A percentile compares a stretch with the other conserved stretches of the same genome.
Conservation (phyloP, 2,888 invertebrate species). For the Aricia artaxerxes region DNA sequence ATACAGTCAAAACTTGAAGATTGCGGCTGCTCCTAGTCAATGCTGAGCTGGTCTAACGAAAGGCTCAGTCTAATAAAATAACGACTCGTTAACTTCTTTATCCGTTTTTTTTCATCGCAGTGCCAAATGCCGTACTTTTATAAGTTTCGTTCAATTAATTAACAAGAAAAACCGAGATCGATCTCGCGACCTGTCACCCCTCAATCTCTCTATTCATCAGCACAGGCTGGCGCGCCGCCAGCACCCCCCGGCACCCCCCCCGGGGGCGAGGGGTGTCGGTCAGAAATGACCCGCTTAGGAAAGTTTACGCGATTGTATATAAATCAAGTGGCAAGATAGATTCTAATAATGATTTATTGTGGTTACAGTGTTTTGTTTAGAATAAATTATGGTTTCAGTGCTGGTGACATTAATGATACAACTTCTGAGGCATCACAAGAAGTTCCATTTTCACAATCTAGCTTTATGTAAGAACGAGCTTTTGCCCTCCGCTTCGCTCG, state of each 20-base stretch:
- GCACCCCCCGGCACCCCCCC: not conserved
- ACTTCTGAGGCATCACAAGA: too few relatives aligned
- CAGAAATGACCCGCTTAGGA: conserved; percentile 29
- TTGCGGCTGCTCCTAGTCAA: too few relatives aligned
- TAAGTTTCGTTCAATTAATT: conserved; percentile 12
- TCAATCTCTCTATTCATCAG: conserved; percentile 28
- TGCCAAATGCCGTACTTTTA: not conserved
- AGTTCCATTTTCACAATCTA: too few relatives aligned
- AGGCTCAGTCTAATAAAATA: too few relatives aligned
- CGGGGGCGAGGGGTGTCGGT: conserved; percentile 25
- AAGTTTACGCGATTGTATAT: conserved; percentile 30
- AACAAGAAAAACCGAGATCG: conserved; percentile 23
- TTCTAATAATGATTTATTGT: conserved; percentile 28
- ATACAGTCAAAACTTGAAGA: too few relatives aligned
- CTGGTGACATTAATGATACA: too few relatives aligned
- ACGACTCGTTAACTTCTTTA: too few relatives aligned
- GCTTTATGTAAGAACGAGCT: too few relatives aligned
- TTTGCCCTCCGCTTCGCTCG: too few relatives aligned
- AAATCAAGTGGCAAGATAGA: conserved; percentile 23
- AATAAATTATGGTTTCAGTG: not conserved
- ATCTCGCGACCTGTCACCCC: conserved; percentile 28
- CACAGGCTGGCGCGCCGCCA: conserved; percentile 32
- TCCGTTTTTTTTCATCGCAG: not conserved
- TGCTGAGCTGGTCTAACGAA: too few relatives aligned
- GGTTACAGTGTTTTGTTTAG: not conserved